phyloP scores from a whole-genome alignment of 2,888 invertebrate genomes.

The Salticus scenicus region DNA sequence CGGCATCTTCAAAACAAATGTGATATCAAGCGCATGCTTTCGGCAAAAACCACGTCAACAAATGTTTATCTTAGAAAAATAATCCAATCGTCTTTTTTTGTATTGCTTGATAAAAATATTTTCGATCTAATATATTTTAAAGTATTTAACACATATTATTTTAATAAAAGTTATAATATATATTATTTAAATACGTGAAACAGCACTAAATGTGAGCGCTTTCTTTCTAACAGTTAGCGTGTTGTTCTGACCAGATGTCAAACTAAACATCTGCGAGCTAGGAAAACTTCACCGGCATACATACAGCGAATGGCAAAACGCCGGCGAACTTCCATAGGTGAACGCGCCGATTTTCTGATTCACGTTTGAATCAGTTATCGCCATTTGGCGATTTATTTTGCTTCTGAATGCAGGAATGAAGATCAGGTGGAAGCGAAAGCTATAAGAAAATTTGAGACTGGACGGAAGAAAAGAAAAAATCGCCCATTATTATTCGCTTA shows the following conservation, averaged over 20 bases:
- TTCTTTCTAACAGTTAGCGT: no score
- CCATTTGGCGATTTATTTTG: constrained; percentile 36
- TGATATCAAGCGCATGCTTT: not conserved
- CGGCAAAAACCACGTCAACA: not conserved
- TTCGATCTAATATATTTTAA: no score
- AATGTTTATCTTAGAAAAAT: not conserved
- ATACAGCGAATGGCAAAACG: constrained; percentile 29
- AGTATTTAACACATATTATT: no score
- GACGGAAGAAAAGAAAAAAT: no score
- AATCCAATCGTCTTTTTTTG: not conserved
- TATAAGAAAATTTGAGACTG: no score
- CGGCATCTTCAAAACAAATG: not conserved
- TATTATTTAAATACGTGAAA: no score
- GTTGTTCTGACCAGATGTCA: constrained; percentile 39
- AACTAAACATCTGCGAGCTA: constrained; percentile 46
- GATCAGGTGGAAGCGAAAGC: no score
- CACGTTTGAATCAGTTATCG: constrained; percentile 24
- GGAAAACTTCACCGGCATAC: constrained; percentile 37
- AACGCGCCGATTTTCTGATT: constrained; percentile 37
- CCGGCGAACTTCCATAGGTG: constrained; percentile 49
- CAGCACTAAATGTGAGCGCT: no score
- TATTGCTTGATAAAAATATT: no score
- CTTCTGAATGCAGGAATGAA: no score
- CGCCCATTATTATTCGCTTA: no score
- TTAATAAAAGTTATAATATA: no score